Base-by-base conservation (phyloP, 2,888 invertebrate species). In the Neuroscelio doddi region DNA sequence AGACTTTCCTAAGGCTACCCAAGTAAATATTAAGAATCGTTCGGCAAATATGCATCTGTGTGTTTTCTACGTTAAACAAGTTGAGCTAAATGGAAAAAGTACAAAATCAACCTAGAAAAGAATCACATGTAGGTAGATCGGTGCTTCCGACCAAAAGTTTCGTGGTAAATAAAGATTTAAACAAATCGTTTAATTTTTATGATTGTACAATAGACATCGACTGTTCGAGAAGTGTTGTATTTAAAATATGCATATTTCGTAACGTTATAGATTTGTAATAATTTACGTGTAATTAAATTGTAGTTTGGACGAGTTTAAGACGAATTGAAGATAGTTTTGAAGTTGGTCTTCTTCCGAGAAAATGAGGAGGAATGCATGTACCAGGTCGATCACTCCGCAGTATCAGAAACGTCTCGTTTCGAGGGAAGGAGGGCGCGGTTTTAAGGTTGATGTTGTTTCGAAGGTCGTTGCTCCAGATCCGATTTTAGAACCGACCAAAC, bases 401-500 rank as follows among this genome's bases (percentile, higher is more conserved):
- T 53, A 52, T 39, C 14, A 27, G 51, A 46, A 61, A 42, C 50
- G 17, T 49, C 29, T 46, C 50, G 45, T 61, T 53, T 49, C 39
- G 51, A 51, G 46, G 21, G 27, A 32, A 42, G 27, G 55, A 62
- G 64, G 45, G 49, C 50, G 62, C 52, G 57, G 45, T 51, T 55
- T 58, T 63, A 69, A 67, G 67, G 70, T 75, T 77, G 71, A 73
- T 80, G 82, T 81, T 81, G 80, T 80, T 76, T 69, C 78, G 82
- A 80, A 82, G 83, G 82, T 83, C 82, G 80, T 83, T 83, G 83
- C 82, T 81, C 82, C 75, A 83, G 71, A 82, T 83, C 82, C 80
- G 81, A 80, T 82, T 83, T 83, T 83, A 83, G 83, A 83, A 75
- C 72, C 77, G 73, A 71, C 69, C 70, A 73, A 70, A 71, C 68